Conservation (phyloP, 1,140 invertebrate species). For the Marisa cornuarietis region DNA sequence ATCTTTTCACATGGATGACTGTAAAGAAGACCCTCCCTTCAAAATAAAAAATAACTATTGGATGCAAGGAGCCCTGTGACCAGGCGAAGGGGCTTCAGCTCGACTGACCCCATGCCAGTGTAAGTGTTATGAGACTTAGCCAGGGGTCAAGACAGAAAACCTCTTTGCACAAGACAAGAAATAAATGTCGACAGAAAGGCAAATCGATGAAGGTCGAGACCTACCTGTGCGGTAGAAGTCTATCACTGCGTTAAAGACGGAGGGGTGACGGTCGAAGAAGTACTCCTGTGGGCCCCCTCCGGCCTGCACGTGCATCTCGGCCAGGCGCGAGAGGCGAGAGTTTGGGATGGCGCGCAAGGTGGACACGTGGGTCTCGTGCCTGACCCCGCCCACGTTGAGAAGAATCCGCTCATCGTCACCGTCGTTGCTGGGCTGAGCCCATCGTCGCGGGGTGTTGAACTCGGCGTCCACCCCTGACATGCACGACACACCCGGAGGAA, state of each 20-base stretch:
- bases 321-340: slow-evolving; percentile 58
- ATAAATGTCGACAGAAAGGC: not conserved
- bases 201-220: not conserved
- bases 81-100: too few relatives aligned
- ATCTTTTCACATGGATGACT: too few relatives aligned
- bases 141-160: too few relatives aligned
- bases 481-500: slow-evolving; percentile 5
- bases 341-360: slow-evolving; percentile 62
- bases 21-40: too few relatives aligned
- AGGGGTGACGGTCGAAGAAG: slow-evolving; percentile 66
- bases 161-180: too few relatives aligned
- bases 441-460: slow-evolving; percentile 19
- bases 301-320: slow-evolving; percentile 49
- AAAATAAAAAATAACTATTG: too few relatives aligned
- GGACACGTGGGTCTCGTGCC: slow-evolving; percentile 91
- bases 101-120: too few relatives aligned
- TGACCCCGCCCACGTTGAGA: slow-evolving; percentile 95
- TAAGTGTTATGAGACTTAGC: too few relatives aligned
- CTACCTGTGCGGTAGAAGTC: slow-evolving; percentile 63
- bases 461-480: slow-evolving; percentile 17
- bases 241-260: slow-evolving; percentile 64
- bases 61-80: too few relatives aligned
- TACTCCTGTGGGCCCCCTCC: slow-evolving; percentile 57
- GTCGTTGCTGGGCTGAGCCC: not conserved
- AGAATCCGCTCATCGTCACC: slow-evolving; percentile 73